Evolutionary conservation across 2,888 invertebrate genomes (phyloP), one percentile per base, ranked within the genome.

Genomic region (Parnassius orleans): DNA sequence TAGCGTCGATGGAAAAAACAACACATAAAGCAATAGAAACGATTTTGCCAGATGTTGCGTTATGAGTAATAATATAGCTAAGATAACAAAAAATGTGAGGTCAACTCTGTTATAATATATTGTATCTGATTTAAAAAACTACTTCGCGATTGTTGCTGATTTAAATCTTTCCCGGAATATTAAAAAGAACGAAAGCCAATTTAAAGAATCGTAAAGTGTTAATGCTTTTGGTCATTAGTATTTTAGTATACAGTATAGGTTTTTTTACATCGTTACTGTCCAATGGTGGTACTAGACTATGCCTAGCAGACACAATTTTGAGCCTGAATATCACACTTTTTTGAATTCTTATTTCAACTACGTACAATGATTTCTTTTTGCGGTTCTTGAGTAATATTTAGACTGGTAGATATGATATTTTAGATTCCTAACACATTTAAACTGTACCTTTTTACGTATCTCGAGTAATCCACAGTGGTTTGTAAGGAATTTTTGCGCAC

Each of bases 401-500:
- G 19, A 2, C 33, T 7, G 33, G 33, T 33, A 33, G 7, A 33
- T 33, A 33, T 33, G 33, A 33, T 33, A 1, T 33, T 33, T 33
- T 7, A 33, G 33, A 33, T 33, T 33, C 3, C 33, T 33, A 5
- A 33, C 7, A 7, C 0, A 48, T 65, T 55, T 66, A 55, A 47
- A 42, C 47, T 56, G 69, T 84, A 92, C 92, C 97, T 95, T 84
- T 96, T 95, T 66, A 98, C 96, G 86, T 97, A 97, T 88, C 97
- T 95, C 52, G 96, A 96, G 90, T 97, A 97, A 90, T 97, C 97
- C 70, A 96, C 92, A 75, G 95, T 93, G n/a, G 93, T 93, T 70
- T 94, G 93, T 62, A 94, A 83, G 69, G 93, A 93, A 73, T 92
- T 93, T 77, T 93, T 86, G 64, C 93, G 80, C 33, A 91, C 87